Evolutionary conservation across 2,113 vertebrate species (phyloP).

Genomic region (Rynchops niger): DNA sequence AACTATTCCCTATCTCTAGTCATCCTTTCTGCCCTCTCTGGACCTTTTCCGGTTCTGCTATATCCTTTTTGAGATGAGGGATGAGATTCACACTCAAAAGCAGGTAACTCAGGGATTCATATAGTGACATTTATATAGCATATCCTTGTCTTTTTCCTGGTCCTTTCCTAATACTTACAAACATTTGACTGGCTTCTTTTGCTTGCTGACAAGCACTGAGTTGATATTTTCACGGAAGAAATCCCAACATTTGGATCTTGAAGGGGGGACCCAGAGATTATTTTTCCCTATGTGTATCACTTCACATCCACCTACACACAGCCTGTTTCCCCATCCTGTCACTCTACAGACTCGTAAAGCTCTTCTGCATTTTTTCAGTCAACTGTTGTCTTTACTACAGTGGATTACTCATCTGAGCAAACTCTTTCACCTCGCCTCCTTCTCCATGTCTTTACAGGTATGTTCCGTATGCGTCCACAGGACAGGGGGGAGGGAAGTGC

Average conservation of each 20-base stretch:
- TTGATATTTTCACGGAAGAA: background rate
- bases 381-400: background rate
- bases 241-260: background rate
- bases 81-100: background rate
- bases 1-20: background rate
- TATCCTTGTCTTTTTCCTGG: background rate
- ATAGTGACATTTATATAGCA: background rate
- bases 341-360: background rate
- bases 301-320: background rate
- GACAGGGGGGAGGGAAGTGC: background rate
- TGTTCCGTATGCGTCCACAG: accelerated
- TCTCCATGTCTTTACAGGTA: accelerated
- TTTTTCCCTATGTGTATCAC: background rate
- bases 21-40: background rate
- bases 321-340: background rate
- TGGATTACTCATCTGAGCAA: background rate
- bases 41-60: background rate
- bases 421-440: background rate
- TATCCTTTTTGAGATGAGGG: background rate
- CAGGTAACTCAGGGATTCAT: background rate
- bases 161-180: background rate
- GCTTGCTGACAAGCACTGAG: background rate
- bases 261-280: background rate
- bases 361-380: background rate
- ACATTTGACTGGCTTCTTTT: background rate